Conservation (phyloP, 2,113 vertebrate species). For the Petaurus breviceps region DNA sequence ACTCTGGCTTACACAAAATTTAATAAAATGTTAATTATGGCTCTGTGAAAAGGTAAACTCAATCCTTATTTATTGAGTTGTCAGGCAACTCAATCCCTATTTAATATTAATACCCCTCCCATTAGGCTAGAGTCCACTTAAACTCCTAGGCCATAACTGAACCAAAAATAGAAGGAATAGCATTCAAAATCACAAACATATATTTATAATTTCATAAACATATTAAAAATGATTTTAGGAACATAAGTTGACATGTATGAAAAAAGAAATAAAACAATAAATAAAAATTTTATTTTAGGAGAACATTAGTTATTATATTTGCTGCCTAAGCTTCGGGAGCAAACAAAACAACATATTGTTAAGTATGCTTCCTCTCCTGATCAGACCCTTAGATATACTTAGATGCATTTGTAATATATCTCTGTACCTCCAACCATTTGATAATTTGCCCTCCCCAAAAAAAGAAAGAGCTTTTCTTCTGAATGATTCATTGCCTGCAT, state of each 20-base stretch:
- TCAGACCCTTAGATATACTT: not conserved
- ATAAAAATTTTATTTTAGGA: too few relatives aligned
- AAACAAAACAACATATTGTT: not conserved
- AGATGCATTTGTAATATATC: not conserved
- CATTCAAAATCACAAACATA: conserved; percentile 65
- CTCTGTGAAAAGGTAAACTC: conserved; percentile 69
- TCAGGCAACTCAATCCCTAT: conserved; percentile 69
- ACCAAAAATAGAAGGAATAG: conserved; percentile 45
- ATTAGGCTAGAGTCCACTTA: conserved; percentile 48
- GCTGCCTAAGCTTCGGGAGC: too few relatives aligned
- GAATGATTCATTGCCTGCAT: not conserved
- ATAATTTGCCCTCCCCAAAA: not conserved
- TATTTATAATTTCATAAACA: conserved; percentile 29
- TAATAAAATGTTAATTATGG: conserved; percentile 78
- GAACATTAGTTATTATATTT: not conserved
- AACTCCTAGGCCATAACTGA: conserved; percentile 45
- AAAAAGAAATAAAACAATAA: conserved; percentile 8
- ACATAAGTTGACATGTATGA: not conserved
- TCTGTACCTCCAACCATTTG: not conserved
- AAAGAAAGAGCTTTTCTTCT: not conserved
- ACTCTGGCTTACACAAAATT: conserved; percentile 60
- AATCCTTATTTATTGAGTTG: not conserved
- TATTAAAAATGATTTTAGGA: not conserved
- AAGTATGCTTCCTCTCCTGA: not conserved
- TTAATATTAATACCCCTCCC: conserved; percentile 63